Percentiles rank a stretch among this genome's conserved stretches.
Conservation (phyloP, 2,888 invertebrate genomes). For the Cenopis cana region DNA sequence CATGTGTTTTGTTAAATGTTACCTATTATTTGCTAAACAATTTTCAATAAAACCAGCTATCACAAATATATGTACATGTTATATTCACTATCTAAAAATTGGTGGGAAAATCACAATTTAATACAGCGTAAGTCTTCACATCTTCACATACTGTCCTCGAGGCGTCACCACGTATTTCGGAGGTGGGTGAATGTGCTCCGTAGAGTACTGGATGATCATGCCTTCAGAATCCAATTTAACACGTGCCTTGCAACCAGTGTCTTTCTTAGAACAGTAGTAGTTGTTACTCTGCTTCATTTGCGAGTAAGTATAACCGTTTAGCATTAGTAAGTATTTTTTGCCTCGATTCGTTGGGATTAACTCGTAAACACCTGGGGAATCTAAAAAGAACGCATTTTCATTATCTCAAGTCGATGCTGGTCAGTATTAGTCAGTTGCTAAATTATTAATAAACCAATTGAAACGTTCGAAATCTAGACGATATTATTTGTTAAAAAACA, state of each 20-base stretch:
- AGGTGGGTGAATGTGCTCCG: constrained; percentile 54
- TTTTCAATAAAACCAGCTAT: background rate
- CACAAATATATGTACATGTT: too few species aligned
- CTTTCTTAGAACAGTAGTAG: constrained; percentile 58
- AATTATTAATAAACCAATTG: background rate
- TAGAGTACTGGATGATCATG: constrained; percentile 42
- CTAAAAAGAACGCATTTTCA: constrained; percentile 7
- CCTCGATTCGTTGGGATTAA: constrained; percentile 47
- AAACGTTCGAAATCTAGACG: background rate
- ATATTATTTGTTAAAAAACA: background rate
- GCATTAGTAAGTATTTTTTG: constrained; percentile 45
- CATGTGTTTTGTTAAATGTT: background rate
- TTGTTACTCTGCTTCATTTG: constrained; percentile 47
- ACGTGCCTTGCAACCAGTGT: constrained; percentile 50
- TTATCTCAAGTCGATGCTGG: background rate
- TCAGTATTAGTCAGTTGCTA: background rate
- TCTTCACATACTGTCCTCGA: constrained; percentile 49
- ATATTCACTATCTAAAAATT: too few species aligned
- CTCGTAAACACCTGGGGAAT: constrained; percentile 25
- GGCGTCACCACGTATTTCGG: constrained; percentile 53
- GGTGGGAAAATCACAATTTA: constrained; percentile 14
- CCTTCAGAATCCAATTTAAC: constrained; percentile 48
- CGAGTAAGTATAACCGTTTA: constrained; percentile 49
- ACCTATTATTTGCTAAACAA: background rate
- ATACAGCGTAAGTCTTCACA: background rate